Evolutionary conservation across 1,140 invertebrate genomes (phyloP).

Genomic region (Streblospio benedicti): DNA sequence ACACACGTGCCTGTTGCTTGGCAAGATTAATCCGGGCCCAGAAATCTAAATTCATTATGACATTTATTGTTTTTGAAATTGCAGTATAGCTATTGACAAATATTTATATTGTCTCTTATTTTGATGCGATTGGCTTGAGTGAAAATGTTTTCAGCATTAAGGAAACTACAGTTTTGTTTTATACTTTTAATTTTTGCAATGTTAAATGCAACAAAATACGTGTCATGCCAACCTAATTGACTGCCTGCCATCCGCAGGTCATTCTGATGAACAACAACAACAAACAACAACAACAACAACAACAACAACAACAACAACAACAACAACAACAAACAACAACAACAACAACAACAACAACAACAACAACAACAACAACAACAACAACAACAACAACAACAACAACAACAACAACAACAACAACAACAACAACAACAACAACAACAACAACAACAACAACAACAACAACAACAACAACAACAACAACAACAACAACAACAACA

Average conservation of each 20-base stretch:
- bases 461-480: not conserved
- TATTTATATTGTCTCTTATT: no score
- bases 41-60: no score
- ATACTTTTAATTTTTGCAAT: not conserved
- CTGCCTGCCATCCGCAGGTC: conserved; percentile 18
- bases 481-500: not conserved
- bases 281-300: conserved; percentile 11
- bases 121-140: no score
- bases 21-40: no score
- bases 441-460: not conserved
- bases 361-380: conserved; percentile 13
- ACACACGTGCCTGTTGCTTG: no score
- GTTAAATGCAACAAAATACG: conserved; percentile 30
- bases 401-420: not conserved
- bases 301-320: conserved; percentile 8
- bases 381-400: conserved; percentile 8
- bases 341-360: conserved; percentile 2
- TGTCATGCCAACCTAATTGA: conserved; percentile 37
- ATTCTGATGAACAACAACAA: not conserved
- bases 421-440: not conserved
- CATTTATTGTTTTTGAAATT: no score
- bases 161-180: not conserved
- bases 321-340: no score
- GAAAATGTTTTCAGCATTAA: not conserved
- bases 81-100: no score